A percentile compares a stretch with the other conserved stretches of the same genome.
Evolutionary conservation across 2,888 invertebrate species (phyloP).

Genomic region (Tiliacea aurago): DNA sequence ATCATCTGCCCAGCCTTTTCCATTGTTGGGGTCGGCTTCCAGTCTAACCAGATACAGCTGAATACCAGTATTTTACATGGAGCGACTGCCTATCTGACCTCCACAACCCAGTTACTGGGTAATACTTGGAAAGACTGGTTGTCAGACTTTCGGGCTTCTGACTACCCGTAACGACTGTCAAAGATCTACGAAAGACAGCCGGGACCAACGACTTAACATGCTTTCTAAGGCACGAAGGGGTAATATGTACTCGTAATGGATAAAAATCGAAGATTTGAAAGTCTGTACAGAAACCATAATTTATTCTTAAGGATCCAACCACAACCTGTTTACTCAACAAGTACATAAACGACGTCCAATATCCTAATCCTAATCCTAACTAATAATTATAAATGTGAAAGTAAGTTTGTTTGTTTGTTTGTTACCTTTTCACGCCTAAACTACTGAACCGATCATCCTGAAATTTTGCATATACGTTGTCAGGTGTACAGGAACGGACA

Average conservation of each 20-base stretch:
- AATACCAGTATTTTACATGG: not conserved
- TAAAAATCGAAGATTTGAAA: not conserved
- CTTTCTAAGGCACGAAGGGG: not conserved
- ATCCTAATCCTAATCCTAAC: too few relatives aligned
- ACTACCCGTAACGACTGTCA: not conserved
- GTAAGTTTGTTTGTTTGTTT: too few relatives aligned
- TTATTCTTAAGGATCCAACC: not conserved
- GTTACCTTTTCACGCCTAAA: too few relatives aligned
- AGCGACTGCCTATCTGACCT: not conserved
- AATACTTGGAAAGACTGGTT: not conserved
- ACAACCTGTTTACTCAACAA: constrained; percentile 7
- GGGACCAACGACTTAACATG: not conserved
- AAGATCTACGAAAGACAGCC: not conserved
- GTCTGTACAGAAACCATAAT: not conserved
- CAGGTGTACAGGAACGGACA: too few relatives aligned
- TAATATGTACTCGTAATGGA: too few relatives aligned
- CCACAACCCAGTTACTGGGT: not conserved
- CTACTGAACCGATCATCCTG: too few relatives aligned
- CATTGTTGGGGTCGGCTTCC: not conserved
- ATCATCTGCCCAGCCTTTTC: not conserved
- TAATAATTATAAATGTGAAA: too few relatives aligned
- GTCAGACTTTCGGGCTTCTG: not conserved
- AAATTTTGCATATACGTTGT: too few relatives aligned
- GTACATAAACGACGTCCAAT: not conserved
- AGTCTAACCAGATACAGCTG: not conserved